Evolutionary conservation across 1,140 invertebrate genomes (phyloP).

Genomic region (Drosophila athabasca): DNA sequence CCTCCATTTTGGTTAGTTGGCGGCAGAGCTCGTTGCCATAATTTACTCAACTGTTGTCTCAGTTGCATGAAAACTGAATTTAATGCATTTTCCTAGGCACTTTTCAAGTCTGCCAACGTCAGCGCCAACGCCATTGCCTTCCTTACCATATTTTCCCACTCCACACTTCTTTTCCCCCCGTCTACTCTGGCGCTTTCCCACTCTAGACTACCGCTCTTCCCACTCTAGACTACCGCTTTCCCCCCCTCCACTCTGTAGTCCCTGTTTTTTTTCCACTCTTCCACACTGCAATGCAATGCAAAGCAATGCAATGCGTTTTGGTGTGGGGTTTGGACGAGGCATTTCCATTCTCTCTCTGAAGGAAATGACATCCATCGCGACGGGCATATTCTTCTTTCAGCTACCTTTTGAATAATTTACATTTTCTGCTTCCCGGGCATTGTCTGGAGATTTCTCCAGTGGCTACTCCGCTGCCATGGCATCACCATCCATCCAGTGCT

Average conservation of each 20-base stretch:
- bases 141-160: not conserved
- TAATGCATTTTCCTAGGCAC: constrained; percentile 73
- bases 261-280: constrained; percentile 2
- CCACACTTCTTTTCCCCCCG: no score
- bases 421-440: constrained; percentile 60
- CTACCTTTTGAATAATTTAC: constrained; percentile 81
- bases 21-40: constrained; percentile 66
- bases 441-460: constrained; percentile 62
- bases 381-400: constrained; percentile 53
- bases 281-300: not conserved
- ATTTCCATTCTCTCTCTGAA: constrained; percentile 26
- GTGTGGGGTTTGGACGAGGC: not conserved
- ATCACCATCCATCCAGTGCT: constrained; percentile 17
- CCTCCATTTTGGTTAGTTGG: constrained; percentile 43
- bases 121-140: not conserved
- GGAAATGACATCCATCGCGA: constrained; percentile 67
- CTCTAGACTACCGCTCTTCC: no score
- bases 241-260: not conserved
- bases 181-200: not conserved
- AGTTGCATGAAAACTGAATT: constrained; percentile 80
- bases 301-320: constrained; percentile 5
- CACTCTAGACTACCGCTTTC: no score
- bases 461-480: constrained; percentile 23
- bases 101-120: constrained; percentile 47
- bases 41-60: constrained; percentile 81